Percentiles rank a stretch among this genome's conserved stretches.
Conservation (phyloP, 2,888 invertebrate genomes). For the Lymantria monacha region DNA sequence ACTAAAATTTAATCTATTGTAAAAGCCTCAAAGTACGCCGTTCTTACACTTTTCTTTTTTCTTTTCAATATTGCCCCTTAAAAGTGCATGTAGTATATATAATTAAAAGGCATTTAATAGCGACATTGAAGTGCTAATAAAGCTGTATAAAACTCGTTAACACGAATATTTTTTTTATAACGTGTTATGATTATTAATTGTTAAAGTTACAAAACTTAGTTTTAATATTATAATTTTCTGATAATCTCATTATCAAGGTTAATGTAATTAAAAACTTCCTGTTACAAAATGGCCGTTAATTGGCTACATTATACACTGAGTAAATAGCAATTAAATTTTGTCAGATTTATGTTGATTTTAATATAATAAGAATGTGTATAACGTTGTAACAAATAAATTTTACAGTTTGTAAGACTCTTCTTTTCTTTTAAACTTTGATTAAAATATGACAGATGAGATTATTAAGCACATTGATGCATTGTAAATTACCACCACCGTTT, state of each 20-base stretch:
- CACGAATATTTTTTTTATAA: background rate
- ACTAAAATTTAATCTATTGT: no score
- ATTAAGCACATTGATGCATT: no score
- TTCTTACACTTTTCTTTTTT: no score
- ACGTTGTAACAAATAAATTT: background rate
- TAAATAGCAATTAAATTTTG: slow-evolving; percentile 1
- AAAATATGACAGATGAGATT: no score
- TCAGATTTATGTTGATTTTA: background rate
- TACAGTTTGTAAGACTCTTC: background rate
- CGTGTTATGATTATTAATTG: background rate
- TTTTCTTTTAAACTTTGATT: no score
- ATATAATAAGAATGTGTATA: background rate
- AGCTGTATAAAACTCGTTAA: background rate
- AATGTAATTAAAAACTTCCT: slow-evolving; percentile 10
- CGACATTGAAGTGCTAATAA: background rate
- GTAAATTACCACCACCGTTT: no score
- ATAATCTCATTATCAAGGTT: background rate
- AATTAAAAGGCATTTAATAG: background rate
- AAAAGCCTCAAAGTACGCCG: no score
- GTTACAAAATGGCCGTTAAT: slow-evolving; percentile 8
- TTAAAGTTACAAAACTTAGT: background rate
- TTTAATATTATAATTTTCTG: background rate
- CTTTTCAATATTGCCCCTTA: no score
- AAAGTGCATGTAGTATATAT: no score
- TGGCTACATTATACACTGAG: slow-evolving; percentile 3